Evolutionary conservation across 2,113 vertebrate genomes (phyloP), one percentile per base, ranked within the genome.

Genomic region (Nibea coibor): DNA sequence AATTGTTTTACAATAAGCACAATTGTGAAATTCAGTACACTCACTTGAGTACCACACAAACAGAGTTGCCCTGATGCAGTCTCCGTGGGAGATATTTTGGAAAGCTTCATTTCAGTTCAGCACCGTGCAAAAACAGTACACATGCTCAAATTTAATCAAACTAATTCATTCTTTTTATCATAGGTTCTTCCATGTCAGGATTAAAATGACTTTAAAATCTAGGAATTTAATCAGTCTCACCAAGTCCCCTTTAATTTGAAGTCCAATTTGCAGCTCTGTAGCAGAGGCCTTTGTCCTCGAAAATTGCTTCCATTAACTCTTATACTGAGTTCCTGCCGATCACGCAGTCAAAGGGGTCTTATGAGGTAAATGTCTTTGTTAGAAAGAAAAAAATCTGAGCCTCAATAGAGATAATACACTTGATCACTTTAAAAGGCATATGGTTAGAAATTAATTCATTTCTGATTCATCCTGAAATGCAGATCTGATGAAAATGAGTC

Each of bases 251-350:
- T 87, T 89, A 89, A 76, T 87, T 79, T 79, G 71, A 81, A 75
- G 87, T 92, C 83, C 83, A 89, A 88, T 86, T 90, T 91, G 77
- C 72, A 77, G 72, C 83, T 91, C 75, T 66, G 86, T 59, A 68
- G 84, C 69, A 74, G 77, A 80, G 56, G 74, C 77, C 79, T 74
- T 90, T 92, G 90, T 90, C 90, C 87, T 87, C 74, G 81, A 89
- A 91, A 93, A 93, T 89, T 87, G 88, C 88, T 86, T 88, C 83
- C 67, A 90, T 90, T 89, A 87, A 89, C 83, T 84, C 85, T 84
- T 86, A 42, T 80, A 50, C 74, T 56, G 51, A 77, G 84, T 78
- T 68, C 73, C 76, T 90, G 84, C 78, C 85, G 80, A 78, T 87
- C 66, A 82, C 74, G 1, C 64, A 73, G 88, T 85, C 79, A 89